Evolutionary conservation across 1,140 invertebrate species (phyloP).

Genomic region (Gerris buenoi): DNA sequence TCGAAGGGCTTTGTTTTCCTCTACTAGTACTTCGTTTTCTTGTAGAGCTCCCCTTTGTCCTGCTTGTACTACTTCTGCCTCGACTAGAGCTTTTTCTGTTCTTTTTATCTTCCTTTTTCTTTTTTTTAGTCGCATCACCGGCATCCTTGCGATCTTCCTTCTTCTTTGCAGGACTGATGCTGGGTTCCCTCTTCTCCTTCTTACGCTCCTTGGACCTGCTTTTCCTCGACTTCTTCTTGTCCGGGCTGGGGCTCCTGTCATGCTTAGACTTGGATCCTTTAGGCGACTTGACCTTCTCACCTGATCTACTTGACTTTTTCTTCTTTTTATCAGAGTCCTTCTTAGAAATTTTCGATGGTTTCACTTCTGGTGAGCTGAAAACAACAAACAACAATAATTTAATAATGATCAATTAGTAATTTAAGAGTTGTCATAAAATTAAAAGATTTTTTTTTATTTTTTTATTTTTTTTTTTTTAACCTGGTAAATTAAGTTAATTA

Average conservation of each 20-base stretch:
- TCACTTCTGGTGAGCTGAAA: constrained; percentile 16
- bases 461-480: no score
- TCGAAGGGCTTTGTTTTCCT: not conserved
- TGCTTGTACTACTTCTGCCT: constrained; percentile 5
- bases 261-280: constrained; percentile 3
- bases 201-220: not conserved
- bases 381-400: constrained; percentile 4
- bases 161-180: not conserved
- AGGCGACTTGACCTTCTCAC: constrained; percentile 5
- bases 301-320: constrained; percentile 10
- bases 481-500: no score
- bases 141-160: not conserved
- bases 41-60: not conserved
- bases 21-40: not conserved
- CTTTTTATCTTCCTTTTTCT: not conserved
- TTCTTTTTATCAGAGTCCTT: constrained; percentile 11
- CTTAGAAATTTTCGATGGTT: constrained; percentile 10
- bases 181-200: no score
- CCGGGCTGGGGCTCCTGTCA: not conserved
- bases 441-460: no score
- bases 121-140: not conserved
- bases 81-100: constrained; percentile 4
- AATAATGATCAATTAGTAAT: no score
- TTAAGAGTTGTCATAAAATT: no score
- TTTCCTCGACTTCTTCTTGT: not conserved